Percentiles rank a stretch among this genome's conserved stretches.
Conservation (phyloP, 1,140 invertebrate species). For the Drosophila baimaii region DNA sequence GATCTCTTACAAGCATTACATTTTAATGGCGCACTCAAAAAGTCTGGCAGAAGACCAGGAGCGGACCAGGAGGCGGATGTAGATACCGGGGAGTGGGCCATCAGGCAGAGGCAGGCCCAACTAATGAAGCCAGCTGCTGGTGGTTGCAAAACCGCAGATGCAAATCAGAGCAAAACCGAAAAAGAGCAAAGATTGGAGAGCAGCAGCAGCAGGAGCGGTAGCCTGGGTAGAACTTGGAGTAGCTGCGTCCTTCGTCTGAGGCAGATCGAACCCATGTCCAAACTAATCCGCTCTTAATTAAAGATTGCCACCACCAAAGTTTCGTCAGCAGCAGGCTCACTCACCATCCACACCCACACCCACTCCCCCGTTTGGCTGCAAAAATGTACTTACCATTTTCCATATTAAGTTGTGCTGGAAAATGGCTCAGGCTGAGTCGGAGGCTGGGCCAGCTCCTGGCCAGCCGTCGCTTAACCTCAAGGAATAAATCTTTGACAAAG, state of each 20-base stretch:
- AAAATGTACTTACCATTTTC: slow-evolving; percentile 74
- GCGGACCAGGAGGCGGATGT: not conserved
- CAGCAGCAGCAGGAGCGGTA: not conserved
- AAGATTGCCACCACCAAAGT: slow-evolving; percentile 69
- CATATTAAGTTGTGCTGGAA: slow-evolving; percentile 62
- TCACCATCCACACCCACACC: too few relatives aligned
- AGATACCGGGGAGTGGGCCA: not conserved
- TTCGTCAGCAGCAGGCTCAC: not conserved
- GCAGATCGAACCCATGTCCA: slow-evolving; percentile 79
- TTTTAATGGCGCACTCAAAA: slow-evolving; percentile 79
- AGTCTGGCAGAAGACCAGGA: slow-evolving; percentile 65
- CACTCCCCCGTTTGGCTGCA: not conserved
- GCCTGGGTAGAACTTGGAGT: too few relatives aligned
- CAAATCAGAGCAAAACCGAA: slow-evolving; percentile 78
- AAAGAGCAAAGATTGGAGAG: slow-evolving; percentile 75
- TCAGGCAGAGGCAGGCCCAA: slow-evolving; percentile 31
- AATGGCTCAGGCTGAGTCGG: not conserved
- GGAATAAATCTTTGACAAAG: slow-evolving; percentile 84
- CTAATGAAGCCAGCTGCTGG: slow-evolving; percentile 78
- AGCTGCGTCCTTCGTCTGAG: slow-evolving; percentile 44
- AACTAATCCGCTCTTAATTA: slow-evolving; percentile 84
- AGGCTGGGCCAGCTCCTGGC: slow-evolving; percentile 5
- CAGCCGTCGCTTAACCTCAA: slow-evolving; percentile 78
- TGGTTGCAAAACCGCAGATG: slow-evolving; percentile 79
- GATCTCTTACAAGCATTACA: slow-evolving; percentile 78